Conservation (phyloP, 2,113 vertebrate genomes). For the Brachionichthys hirsutus region DNA sequence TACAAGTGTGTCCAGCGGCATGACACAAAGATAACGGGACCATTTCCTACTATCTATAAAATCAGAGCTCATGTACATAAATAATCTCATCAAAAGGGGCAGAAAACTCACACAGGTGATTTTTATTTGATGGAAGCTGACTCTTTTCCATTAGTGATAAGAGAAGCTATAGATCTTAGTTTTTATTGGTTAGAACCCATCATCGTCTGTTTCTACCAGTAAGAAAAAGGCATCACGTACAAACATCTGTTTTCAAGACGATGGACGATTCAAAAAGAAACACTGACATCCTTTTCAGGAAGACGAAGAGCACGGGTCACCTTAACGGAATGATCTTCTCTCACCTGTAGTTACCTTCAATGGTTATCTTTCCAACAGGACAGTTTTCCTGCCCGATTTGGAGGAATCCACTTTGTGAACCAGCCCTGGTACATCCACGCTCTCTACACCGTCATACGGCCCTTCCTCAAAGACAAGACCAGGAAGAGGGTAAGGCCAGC, state of each 20-base stretch:
- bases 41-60: constrained; percentile 51
- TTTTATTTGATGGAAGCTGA: constrained; percentile 16
- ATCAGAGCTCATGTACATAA: constrained; percentile 48
- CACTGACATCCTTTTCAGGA: no score
- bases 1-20: constrained; percentile 35
- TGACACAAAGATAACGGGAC: constrained; percentile 18
- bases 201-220: no score
- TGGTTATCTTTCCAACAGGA: constrained; percentile 81
- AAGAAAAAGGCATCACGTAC: no score
- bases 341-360: not conserved
- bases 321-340: no score
- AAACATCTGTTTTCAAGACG: no score
- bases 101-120: constrained; percentile 39
- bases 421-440: constrained; percentile 99
- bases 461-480: constrained; percentile 98
- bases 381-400: constrained; percentile 96
- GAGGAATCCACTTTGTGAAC: constrained; percentile 98
- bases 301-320: no score
- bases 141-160: not conserved
- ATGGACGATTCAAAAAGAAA: no score
- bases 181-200: no score
- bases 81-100: constrained; percentile 49
- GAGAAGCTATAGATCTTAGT: no score
- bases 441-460: constrained; percentile 95
- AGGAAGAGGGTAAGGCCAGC: constrained; percentile 91